Evolutionary conservation across 2,113 vertebrate genomes (phyloP), one percentile per base, ranked within the genome.

Genomic region (Gambusia affinis): DNA sequence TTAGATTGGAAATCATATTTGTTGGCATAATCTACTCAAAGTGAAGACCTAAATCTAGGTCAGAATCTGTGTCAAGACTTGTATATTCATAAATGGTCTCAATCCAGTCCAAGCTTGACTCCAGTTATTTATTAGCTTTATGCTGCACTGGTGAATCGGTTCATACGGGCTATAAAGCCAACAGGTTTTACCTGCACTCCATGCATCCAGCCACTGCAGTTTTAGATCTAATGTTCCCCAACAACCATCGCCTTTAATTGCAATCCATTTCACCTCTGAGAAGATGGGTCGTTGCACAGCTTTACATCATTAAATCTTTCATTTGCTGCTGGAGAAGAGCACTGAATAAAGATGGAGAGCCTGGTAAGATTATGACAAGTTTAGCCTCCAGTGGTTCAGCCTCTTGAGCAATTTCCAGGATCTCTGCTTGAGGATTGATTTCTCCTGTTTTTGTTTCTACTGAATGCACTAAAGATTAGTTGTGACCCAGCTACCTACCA

Each of bases 401-500:
- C 51, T 54, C 15, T 42, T 27, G 24, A 64, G 70, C 31, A 10
- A 15, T 77, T 67, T 74, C 47, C 29, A 8, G 29, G 64, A 27
- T 31, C 8, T 57, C 11, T 57, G 12, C 42, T 67, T 54, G 80
- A 35, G 73, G n/a, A 14, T 39, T 57, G 51, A 35, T 24, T 60
- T 6, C 12, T 28, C 31, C 44, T 2, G 0, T 65, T 78, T 78
- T 73, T 54, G 62, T 71, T 35, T 60, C 39, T 30, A 37, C 39
- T 30, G 33, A 67, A 51, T 68, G 51, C 51, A 33, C 65, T 54
- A 66, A 79, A 54, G 39, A 64, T 3, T 12, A 75, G 68, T 66
- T 54, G 73, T 30, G 47, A 30, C 65, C 76, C 69, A 73, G 64
- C 42, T 37, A 68, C 68, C 72, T 72, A 57, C 51, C 19, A 10